Evolutionary conservation across 2,888 invertebrate genomes (phyloP).

Genomic region (Apodemia zela): DNA sequence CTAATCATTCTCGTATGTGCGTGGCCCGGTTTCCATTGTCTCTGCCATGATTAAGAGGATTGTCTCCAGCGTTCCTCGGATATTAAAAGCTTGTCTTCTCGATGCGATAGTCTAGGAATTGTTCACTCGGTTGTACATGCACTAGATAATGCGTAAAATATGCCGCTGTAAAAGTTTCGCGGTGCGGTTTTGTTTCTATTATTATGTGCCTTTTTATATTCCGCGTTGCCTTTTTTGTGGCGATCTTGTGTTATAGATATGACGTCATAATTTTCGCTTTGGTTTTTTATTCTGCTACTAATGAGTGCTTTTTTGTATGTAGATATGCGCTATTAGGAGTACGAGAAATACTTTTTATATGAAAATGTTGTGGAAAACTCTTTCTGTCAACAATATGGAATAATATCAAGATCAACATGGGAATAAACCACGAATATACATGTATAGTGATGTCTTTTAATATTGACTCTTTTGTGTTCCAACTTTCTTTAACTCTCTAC

Average conservation of each 20-base stretch:
- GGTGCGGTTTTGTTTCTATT: constrained; percentile 53
- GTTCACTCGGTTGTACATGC: constrained; percentile 39
- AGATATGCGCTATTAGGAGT: constrained; percentile 31
- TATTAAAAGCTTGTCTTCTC: constrained; percentile 75
- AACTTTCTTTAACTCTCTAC: no score
- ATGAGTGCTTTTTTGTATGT: constrained; percentile 33
- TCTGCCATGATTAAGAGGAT: constrained; percentile 77
- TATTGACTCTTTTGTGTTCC: no score
- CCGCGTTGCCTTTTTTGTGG: constrained; percentile 42
- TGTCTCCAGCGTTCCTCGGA: constrained; percentile 73
- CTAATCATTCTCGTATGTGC: constrained; percentile 70
- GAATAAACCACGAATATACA: background rate
- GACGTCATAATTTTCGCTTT: constrained; percentile 36
- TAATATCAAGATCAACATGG: constrained; percentile 15
- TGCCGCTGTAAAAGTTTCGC: constrained; percentile 50
- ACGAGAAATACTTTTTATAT: constrained; percentile 31
- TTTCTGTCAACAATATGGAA: constrained; percentile 11
- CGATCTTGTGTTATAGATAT: constrained; percentile 44
- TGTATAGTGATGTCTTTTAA: no score
- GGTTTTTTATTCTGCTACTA: constrained; percentile 32
- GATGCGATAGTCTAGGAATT: constrained; percentile 43
- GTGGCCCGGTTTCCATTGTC: constrained; percentile 78
- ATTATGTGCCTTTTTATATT: constrained; percentile 47
- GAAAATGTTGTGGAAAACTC: constrained; percentile 20
- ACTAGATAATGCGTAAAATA: constrained; percentile 52